Conservation (phyloP, 2,797 vertebrate species). For the Mycteria americana region DNA sequence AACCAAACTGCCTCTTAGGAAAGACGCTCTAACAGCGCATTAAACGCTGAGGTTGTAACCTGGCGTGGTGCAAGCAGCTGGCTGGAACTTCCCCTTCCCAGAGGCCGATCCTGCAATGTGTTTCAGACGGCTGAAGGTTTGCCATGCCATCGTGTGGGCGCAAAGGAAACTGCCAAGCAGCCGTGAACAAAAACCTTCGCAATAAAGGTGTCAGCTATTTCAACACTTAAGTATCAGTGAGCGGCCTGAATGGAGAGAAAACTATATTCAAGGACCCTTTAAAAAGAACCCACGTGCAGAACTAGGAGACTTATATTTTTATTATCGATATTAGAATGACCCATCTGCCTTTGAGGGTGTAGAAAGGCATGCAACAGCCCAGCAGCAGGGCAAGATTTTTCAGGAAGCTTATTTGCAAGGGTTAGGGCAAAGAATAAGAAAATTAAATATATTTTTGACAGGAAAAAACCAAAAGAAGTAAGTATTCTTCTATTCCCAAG, state of each 20-base stretch:
- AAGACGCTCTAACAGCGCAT: neutral
- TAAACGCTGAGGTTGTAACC: neutral
- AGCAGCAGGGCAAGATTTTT: neutral
- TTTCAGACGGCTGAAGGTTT: neutral
- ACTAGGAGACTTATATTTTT: neutral
- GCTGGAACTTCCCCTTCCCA: neutral
- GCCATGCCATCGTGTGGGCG: neutral
- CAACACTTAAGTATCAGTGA: neutral
- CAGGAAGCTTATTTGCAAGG: neutral
- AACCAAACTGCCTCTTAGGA: neutral
- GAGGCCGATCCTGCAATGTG: fast-evolving
- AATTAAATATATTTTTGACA: neutral
- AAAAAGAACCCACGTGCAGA: neutral
- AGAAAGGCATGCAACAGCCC: neutral
- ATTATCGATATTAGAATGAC: neutral
- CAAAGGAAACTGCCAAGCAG: neutral
- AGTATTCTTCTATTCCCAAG: neutral
- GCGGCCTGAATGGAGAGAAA: neutral
- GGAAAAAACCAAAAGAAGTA: fast-evolving
- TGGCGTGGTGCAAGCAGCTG: neutral
- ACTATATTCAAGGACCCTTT: neutral
- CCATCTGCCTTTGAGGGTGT: too few relatives aligned
- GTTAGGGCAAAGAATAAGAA: neutral
- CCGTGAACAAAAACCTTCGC: neutral
- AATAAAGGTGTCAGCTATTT: neutral